A percentile compares a stretch with the other conserved stretches of the same genome.
Conservation (phyloP, 1,140 invertebrate genomes). For the Pseudomyrmex cubaensis region DNA sequence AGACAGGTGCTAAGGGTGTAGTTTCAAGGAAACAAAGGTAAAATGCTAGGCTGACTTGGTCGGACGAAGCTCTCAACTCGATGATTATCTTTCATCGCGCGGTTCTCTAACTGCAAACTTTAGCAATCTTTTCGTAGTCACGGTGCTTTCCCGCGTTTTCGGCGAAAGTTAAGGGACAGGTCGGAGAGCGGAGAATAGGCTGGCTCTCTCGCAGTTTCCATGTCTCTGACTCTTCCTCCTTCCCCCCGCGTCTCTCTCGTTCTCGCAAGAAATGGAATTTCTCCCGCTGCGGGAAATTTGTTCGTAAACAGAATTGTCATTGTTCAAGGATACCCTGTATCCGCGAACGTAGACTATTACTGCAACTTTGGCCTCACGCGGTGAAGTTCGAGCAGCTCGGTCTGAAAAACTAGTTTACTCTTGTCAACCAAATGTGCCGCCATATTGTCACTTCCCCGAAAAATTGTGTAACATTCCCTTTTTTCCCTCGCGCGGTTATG, state of each 20-base stretch:
- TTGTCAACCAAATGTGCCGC: slow-evolving; percentile 13
- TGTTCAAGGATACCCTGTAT: slow-evolving; percentile 36
- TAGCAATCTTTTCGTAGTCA: slow-evolving; percentile 43
- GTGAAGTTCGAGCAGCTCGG: slow-evolving; percentile 4
- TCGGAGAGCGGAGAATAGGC: not conserved
- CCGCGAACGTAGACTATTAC: not conserved
- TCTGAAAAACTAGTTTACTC: slow-evolving; percentile 13
- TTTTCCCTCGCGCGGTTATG: not conserved
- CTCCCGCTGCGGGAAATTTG: slow-evolving; percentile 5
- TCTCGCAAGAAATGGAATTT: slow-evolving; percentile 43
- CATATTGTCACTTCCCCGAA: not conserved
- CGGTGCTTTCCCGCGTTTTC: slow-evolving; percentile 34
- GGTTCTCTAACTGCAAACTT: slow-evolving; percentile 47
- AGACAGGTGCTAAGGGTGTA: slow-evolving; percentile 6
- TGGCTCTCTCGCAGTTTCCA: no score
- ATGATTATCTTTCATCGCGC: slow-evolving; percentile 66
- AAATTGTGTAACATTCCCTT: slow-evolving; percentile 9
- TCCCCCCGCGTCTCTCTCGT: no score
- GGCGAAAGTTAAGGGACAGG: not conserved
- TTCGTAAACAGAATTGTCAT: slow-evolving; percentile 61
- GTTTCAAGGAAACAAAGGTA: not conserved
- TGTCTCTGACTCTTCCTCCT: no score
- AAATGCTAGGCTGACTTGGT: not conserved
- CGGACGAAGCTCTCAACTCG: slow-evolving; percentile 32
- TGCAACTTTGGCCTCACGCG: not conserved